Base-by-base conservation (phyloP, 2,888 invertebrate species). In the Apamea crenata region DNA sequence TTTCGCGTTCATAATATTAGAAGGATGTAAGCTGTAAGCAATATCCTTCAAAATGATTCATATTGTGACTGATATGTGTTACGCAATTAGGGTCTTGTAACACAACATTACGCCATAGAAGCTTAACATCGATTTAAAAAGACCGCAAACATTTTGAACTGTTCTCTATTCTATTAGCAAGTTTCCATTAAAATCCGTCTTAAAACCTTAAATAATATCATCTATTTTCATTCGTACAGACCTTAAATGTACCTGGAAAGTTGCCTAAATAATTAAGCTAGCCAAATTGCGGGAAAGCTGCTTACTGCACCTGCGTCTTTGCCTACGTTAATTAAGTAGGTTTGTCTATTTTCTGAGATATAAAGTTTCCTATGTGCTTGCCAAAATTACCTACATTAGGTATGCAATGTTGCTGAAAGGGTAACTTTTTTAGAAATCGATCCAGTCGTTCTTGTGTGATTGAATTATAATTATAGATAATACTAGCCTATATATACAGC, bases 221-320 rank as follows among this genome's bases (percentile, higher is more conserved):
- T 32, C 4, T 8, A 25, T 32, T 50, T 21, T 50, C 29, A 50
- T 69, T 69, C 7, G 18, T 32, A 3, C 6, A 68, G 21, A 68
- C 21, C 53, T 18, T n/a, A 67, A 77, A 29, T 59, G 12, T 18
- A 5, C 29, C 14, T 50, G 25, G 18, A 32, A 68, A 47, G 50
- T 61, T 69, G 25, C 25, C 25, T 21, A 50, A 63, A 53, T 21
- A 32, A 78, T 44, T 53, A 65, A 65, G 25, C 53, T 44, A 69
- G 44, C 25, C 16, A 53, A 63, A 53, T 21, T 78, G 16, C n/a
- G 29, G 16, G 18, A 10, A 70, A 14, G 29, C 25, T 40, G 63
- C 25, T 50, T 18, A 25, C 32, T 47, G 32, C 65, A 79, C 21
- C 79, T 65, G 70, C 10, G 50, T 10, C 32, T 67, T 32, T 40